Base-by-base conservation (phyloP, 2,113 vertebrate genomes). In the Petrocephalus zakoni region DNA sequence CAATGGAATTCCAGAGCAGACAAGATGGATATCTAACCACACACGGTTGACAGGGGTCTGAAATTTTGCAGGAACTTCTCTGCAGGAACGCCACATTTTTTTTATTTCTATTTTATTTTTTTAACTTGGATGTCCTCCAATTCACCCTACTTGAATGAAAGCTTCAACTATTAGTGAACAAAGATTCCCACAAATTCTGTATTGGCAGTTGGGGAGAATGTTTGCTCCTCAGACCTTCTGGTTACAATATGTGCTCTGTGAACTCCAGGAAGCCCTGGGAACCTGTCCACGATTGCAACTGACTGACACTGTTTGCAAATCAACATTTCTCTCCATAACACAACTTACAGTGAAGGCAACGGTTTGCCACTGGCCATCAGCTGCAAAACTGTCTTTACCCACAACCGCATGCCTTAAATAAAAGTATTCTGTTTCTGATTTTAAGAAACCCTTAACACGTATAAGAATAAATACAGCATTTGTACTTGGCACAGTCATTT, bases 121-220 rank as follows among this genome's bases (percentile, higher is more conserved):
- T 84, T 5, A 49, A 51, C 84, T 85, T 47, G 51, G 84, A 85
- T 53, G 51, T 17, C 49, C 84, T 85, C 84, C 51, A 55, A 17
- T 53, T 85, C 84, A 85, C 51, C 46, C 84, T 29, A 34, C 84
- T 55, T 55, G n/a, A 29, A 85, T 55, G 51, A 85, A 85, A 49
- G 51, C 49, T 53, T 34, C 46, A 55, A n/a, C 51, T 53, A 49
- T 85, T 85, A 21, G 25, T 53, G 84, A 25, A 85, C 51, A 52
- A 85, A 53, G 46, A 85, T 15, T 55, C 46, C 84, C 51, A 55
- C 84, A 85, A 85, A 85, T 53, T 13, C 84, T 53, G 13, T 34
- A 85, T 29, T 85, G 84, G 84, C 49, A 52, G 47, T 34, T 55
- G 51, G 51, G 84, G n/a, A 55, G 84, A 55, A 55, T 34, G 7